A percentile compares a stretch with the other conserved stretches of the same genome.
Evolutionary conservation across 1,140 invertebrate species (phyloP).

Genomic region (Drosophila novamexicana): DNA sequence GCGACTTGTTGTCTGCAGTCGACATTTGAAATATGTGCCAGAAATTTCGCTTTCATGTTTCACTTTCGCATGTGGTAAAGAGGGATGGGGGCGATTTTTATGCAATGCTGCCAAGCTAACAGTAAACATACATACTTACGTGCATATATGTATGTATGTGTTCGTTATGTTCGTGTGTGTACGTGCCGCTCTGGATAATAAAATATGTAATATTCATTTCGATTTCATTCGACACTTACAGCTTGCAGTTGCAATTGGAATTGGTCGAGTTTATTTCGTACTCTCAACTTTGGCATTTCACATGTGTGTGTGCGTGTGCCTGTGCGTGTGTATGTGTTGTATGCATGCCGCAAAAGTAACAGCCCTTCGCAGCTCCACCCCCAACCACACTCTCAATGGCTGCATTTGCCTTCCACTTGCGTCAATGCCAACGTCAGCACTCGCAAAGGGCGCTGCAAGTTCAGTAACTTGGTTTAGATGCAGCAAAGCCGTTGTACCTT

Average conservation of each 20-base stretch:
- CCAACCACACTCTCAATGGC: not conserved
- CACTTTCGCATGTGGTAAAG: conserved; percentile 31
- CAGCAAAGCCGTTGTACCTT: not conserved
- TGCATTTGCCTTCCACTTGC: conserved; percentile 15
- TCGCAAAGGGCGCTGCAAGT: not conserved
- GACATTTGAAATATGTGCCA: conserved; percentile 72
- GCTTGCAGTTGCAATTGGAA: conserved; percentile 10
- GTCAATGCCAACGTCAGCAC: conserved; percentile 25
- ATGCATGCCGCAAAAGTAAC: not conserved
- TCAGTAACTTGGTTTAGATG: conserved; percentile 6
- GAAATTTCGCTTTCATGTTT: conserved; percentile 83
- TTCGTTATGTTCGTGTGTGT: conserved; percentile 15
- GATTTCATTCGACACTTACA: conserved; percentile 56
- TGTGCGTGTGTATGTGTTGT: not conserved
- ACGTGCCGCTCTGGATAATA: conserved; percentile 15
- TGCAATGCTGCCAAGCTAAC: conserved; percentile 49
- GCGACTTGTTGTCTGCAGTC: conserved; percentile 72
- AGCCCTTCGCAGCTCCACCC: not conserved
- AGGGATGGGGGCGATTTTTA: conserved; percentile 43
- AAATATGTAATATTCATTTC: conserved; percentile 56
- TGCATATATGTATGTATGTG: conserved; percentile 25
- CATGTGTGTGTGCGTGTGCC: not conserved
- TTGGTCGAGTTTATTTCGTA: conserved; percentile 35
- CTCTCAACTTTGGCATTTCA: conserved; percentile 72
- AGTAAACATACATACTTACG: conserved; percentile 31